Percentiles rank a stretch among this genome's conserved stretches.
Conservation (phyloP, 2,888 invertebrate genomes). For the Euphydryas editha region DNA sequence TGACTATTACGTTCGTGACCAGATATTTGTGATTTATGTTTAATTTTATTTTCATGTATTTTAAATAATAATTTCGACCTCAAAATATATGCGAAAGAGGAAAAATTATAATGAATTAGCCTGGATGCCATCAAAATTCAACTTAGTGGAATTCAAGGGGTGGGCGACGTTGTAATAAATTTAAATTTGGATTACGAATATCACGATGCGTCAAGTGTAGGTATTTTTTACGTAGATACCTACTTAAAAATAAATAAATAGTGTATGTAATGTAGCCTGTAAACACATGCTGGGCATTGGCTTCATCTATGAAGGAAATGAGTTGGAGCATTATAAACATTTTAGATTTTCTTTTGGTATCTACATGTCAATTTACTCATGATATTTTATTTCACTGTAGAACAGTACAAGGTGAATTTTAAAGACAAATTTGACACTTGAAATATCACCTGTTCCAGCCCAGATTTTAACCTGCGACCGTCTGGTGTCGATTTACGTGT, state of each 20-base stretch:
- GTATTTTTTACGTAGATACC: conserved; percentile 19
- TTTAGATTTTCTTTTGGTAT: too few species aligned
- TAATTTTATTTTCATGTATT: conserved; percentile 22
- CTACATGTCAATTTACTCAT: too few species aligned
- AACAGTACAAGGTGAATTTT: too few species aligned
- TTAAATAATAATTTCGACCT: conserved; percentile 38
- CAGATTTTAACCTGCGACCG: too few species aligned
- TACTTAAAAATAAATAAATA: background rate
- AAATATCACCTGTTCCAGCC: too few species aligned
- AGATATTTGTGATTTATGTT: conserved; percentile 7
- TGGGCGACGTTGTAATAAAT: conserved; percentile 72
- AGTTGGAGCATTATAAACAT: too few species aligned
- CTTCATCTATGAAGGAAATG: too few species aligned
- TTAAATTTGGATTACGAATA: conserved; percentile 71
- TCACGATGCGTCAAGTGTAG: conserved; percentile 30
- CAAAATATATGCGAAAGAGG: conserved; percentile 31
- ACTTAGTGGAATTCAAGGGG: conserved; percentile 78
- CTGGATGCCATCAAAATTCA: conserved; percentile 76
- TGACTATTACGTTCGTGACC: background rate
- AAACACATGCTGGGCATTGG: too few species aligned
- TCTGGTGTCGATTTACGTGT: too few species aligned
- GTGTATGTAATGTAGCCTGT: too few species aligned
- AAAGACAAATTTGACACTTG: too few species aligned
- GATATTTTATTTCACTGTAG: too few species aligned
- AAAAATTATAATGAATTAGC: conserved; percentile 59